Percentiles rank a stretch among this genome's conserved stretches.
Conservation (phyloP, 2,888 invertebrate species). For the Nephrotoma appendiculata region DNA sequence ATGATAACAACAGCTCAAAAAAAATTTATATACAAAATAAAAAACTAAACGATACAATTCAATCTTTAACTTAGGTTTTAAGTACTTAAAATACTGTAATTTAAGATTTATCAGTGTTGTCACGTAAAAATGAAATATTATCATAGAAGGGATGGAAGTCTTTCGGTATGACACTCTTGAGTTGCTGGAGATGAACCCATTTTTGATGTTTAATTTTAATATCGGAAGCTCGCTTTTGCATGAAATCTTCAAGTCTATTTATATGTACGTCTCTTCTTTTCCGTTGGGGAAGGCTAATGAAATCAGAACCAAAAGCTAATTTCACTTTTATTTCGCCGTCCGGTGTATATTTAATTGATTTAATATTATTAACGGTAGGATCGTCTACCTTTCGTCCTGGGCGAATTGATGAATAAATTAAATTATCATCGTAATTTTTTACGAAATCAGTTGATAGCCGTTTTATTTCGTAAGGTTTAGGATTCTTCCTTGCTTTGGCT, state of each 20-base stretch:
- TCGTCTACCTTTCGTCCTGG: background rate
- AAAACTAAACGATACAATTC: too few relatives aligned
- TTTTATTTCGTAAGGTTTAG: too few relatives aligned
- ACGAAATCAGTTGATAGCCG: too few relatives aligned
- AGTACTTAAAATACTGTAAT: too few relatives aligned
- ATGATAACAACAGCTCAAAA: too few relatives aligned
- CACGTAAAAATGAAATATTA: background rate
- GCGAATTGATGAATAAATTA: background rate
- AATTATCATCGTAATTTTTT: too few relatives aligned
- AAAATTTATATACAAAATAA: too few relatives aligned
- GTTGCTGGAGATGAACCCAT: background rate
- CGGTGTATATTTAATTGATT: background rate
- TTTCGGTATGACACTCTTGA: background rate
- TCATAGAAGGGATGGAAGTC: background rate
- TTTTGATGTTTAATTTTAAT: background rate
- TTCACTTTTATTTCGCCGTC: background rate
- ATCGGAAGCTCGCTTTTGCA: background rate
- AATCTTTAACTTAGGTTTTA: too few relatives aligned
- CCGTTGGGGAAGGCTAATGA: background rate
- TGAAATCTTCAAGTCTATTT: background rate
- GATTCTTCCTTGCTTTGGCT: too few relatives aligned
- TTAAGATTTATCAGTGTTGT: too few relatives aligned
- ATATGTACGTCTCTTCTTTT: background rate
- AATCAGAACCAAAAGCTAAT: background rate
- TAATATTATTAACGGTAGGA: background rate